Conservation (phyloP, 2,888 invertebrate species). For the Trichogramma dendrolimi region DNA sequence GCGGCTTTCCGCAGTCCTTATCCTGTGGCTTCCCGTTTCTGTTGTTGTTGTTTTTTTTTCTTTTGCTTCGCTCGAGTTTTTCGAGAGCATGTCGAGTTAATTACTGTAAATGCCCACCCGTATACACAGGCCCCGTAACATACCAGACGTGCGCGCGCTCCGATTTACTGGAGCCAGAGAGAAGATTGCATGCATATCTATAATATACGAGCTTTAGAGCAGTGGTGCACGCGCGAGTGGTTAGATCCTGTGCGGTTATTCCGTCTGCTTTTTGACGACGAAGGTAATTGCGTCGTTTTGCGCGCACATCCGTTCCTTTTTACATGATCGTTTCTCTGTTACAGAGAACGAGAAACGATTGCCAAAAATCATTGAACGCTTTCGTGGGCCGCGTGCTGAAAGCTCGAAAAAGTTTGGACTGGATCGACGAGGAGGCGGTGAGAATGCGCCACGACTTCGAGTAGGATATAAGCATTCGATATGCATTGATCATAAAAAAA, state of each 20-base stretch:
- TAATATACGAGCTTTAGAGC: no score
- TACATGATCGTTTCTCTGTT: not conserved
- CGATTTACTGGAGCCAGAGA: no score
- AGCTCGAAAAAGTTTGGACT: slow-evolving; percentile 39
- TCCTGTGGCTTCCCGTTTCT: not conserved
- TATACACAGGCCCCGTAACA: no score
- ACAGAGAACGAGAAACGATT: not conserved
- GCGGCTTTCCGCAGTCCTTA: not conserved
- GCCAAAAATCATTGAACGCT: slow-evolving; percentile 26
- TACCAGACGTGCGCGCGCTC: no score
- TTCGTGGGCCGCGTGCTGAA: slow-evolving; percentile 40
- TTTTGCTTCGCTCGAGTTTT: not conserved
- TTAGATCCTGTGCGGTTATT: not conserved
- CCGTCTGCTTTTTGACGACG: not conserved
- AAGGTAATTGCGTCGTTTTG: no score
- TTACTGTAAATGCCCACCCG: no score
- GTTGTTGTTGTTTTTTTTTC: not conserved
- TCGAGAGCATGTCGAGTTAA: no score
- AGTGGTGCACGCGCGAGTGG: no score
- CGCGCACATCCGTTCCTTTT: no score
- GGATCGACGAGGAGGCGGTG: slow-evolving; percentile 40
- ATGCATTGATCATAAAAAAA: not conserved
- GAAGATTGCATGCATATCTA: no score
- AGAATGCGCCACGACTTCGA: slow-evolving; percentile 1
- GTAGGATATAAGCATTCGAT: not conserved